Evolutionary conservation across 1,140 invertebrate species (phyloP), one percentile per base, ranked within the genome.

Genomic region (Drosophila kikkawai): DNA sequence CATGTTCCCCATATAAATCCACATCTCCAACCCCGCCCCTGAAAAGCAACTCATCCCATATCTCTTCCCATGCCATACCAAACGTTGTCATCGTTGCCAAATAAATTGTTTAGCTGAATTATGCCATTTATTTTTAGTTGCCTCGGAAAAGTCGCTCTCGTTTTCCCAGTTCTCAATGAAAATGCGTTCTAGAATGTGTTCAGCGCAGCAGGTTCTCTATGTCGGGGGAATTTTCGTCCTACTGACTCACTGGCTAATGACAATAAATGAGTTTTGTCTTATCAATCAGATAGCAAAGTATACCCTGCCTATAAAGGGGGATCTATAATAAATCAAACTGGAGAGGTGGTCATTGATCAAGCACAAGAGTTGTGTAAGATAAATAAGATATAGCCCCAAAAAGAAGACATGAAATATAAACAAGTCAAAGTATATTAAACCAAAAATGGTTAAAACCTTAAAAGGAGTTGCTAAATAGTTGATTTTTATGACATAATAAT

Each of bases 41-140:
- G 5, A 47, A 19, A 36, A 19, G 66, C 60, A 36, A 65, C 63
- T 9, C 41, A 37, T 29, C 22, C 70, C 56, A 55, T 45, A 57
- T 48, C 34, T 17, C 45, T 53, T 57, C 15, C n/a, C 50, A 36
- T 71, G 34, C 17, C 51, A 55, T 64, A 22, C 39, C 67, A 39
- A 53, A 17, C 34, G 44, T 45, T 61, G 47, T 81, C 71, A 55
- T 80, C 57, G 74, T 73, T 75, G 70, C 77, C 78, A 75, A 80
- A 85, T 85, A 84, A 73, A 77, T 84, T 85, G 73, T 82, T 60
- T 55, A 68, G 82, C 82, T 34, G 66, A 85, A 86, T 86, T 87
- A 79, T 86, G 82, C 83, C 83, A 76, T 79, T 79, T 86, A 86
- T 86, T 87, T 86, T 56, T 87, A 86, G 83, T 51, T 60, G 58